A percentile compares a stretch with the other conserved stretches of the same genome.
Evolutionary conservation across 2,113 vertebrate species (phyloP).

Genomic region (Pelobates fuscus): DNA sequence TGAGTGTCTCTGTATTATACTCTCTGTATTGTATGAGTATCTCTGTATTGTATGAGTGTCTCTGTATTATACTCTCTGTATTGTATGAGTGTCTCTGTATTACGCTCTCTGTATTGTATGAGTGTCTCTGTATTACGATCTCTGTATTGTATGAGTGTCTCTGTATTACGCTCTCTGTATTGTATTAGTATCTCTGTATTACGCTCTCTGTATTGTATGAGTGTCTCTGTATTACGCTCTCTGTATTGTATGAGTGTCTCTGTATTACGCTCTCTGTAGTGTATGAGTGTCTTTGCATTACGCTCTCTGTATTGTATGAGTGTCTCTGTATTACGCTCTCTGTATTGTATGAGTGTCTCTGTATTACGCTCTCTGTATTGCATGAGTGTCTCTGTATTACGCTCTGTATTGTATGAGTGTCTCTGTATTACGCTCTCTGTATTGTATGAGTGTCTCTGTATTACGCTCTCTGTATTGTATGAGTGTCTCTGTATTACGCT

Average conservation of each 20-base stretch:
- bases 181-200: not conserved
- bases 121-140: too few species aligned
- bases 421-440: not conserved
- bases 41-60: too few species aligned
- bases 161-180: not conserved
- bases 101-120: too few species aligned
- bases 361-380: not conserved
- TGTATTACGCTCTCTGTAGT: not conserved
- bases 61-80: too few species aligned
- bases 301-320: not conserved
- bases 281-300: not conserved
- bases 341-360: not conserved
- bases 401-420: not conserved
- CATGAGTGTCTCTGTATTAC: not conserved
- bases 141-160: too few species aligned
- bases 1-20: too few species aligned
- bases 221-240: not conserved
- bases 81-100: too few species aligned
- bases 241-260: not conserved
- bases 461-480: not conserved
- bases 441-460: not conserved
- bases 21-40: too few species aligned
- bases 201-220: not conserved
- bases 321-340: not conserved
- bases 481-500: not conserved